Evolutionary conservation across 2,113 vertebrate genomes (phyloP).

Genomic region (Cettia cetti): DNA sequence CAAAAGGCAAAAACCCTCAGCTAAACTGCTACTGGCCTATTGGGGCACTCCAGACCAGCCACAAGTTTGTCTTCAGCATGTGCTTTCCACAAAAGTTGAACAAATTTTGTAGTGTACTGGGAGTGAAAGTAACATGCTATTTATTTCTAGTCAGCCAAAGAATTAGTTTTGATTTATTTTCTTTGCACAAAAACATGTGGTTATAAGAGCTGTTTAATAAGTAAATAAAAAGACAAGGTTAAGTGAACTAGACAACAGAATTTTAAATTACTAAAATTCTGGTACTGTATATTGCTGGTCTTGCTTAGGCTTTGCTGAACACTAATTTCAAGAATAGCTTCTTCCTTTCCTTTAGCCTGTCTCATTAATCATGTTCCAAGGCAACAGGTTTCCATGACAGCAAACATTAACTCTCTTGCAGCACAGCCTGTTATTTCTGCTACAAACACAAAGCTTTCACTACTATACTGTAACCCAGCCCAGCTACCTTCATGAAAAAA

Average conservation of each 20-base stretch:
- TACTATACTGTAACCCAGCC: not conserved
- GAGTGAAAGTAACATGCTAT: not conserved
- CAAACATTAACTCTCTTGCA: slow-evolving; percentile 43
- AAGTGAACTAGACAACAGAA: not conserved
- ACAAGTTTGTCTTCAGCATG: not conserved
- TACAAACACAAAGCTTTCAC: not conserved
- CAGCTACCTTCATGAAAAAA: not conserved
- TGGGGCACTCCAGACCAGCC: not conserved
- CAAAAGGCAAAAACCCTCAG: not conserved
- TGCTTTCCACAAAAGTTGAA: not conserved
- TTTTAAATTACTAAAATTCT: not conserved
- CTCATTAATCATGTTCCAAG: slow-evolving; percentile 58
- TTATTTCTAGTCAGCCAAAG: not conserved
- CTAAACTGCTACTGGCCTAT: not conserved
- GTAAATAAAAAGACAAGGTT: not conserved
- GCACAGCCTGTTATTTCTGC: slow-evolving; percentile 6
- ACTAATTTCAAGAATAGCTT: slow-evolving; percentile 4
- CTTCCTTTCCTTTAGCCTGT: not conserved
- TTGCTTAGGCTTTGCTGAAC: not conserved
- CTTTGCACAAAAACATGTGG: not conserved
- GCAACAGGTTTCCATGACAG: slow-evolving; percentile 69
- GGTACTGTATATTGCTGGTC: not conserved
- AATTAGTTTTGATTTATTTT: not conserved
- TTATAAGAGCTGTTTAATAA: not conserved
- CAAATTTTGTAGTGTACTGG: not conserved